phyloP scores from a whole-genome alignment of 1,140 invertebrate species.

The Matsumurasca onukii region DNA sequence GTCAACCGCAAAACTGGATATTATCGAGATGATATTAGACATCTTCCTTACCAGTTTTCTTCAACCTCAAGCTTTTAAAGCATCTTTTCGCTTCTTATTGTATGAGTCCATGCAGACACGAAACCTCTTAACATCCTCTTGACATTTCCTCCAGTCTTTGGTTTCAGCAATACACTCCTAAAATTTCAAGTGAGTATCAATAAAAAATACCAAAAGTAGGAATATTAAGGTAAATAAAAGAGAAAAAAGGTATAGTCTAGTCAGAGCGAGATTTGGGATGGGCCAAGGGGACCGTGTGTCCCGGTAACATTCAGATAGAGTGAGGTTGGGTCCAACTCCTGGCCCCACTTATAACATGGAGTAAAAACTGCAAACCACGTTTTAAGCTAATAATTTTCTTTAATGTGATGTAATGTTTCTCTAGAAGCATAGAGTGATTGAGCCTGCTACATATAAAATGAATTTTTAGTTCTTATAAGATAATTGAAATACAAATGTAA shows the following conservation, averaged over 20 bases:
- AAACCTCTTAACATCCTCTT: slow-evolving; percentile 76
- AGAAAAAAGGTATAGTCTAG: neutral
- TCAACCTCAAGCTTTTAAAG: slow-evolving; percentile 16
- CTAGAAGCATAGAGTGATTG: too few relatives aligned
- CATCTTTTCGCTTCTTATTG: slow-evolving; percentile 41
- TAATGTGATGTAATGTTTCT: neutral
- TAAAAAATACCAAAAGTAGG: neutral
- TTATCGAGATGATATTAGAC: slow-evolving; percentile 4
- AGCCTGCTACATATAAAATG: neutral
- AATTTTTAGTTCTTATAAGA: too few relatives aligned
- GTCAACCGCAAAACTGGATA: slow-evolving; percentile 17
- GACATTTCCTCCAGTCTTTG: slow-evolving; percentile 89
- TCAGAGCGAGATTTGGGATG: neutral
- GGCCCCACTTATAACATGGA: too few relatives aligned
- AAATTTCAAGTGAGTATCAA: slow-evolving; percentile 42
- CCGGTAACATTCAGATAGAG: neutral
- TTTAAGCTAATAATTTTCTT: neutral
- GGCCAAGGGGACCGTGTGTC: too few relatives aligned
- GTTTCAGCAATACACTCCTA: slow-evolving; percentile 87
- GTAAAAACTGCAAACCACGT: neutral
- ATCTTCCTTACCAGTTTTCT: too few relatives aligned
- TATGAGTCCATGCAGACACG: slow-evolving; percentile 70
- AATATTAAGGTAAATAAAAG: neutral
- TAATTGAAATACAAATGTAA: too few relatives aligned
- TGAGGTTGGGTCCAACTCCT: neutral